phyloP scores from a whole-genome alignment of 2,888 invertebrate genomes.

The Drosophila putrida region DNA sequence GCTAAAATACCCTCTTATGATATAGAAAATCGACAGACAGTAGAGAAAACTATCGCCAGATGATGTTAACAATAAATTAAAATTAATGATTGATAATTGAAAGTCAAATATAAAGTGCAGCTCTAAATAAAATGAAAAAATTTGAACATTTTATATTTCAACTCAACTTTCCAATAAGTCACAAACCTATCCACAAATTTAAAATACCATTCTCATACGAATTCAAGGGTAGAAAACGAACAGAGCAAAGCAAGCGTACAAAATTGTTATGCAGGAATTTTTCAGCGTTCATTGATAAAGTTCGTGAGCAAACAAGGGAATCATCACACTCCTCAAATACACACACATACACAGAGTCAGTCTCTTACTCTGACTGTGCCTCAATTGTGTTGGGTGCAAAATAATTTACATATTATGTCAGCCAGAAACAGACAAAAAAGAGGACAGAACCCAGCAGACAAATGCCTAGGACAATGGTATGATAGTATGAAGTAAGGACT shows the following conservation, averaged over 20 bases:
- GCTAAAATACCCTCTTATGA: background rate
- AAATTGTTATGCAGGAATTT: constrained; percentile 66
- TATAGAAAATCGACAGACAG: background rate
- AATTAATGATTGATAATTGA: too few species aligned
- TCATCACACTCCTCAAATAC: constrained; percentile 23
- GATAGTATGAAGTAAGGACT: constrained; percentile 11
- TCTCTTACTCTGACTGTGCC: background rate
- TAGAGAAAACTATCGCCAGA: background rate
- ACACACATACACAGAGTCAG: background rate
- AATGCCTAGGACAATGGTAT: constrained; percentile 12
- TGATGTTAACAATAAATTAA: too few species aligned
- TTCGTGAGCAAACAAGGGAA: constrained; percentile 55
- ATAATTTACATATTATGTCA: constrained; percentile 73
- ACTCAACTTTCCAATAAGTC: too few species aligned
- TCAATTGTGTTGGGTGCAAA: constrained; percentile 54
- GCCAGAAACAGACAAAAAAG: constrained; percentile 11
- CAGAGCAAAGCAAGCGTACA: constrained; percentile 10
- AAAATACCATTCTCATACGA: background rate
- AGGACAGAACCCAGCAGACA: constrained; percentile 8
- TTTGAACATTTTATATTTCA: too few species aligned
- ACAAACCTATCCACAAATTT: background rate
- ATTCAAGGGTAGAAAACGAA: constrained; percentile 10
- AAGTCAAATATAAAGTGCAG: background rate
- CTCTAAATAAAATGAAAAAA: too few species aligned
- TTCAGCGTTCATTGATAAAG: constrained; percentile 68